phyloP scores from a whole-genome alignment of 2,113 vertebrate species.

The Athene noctua region DNA sequence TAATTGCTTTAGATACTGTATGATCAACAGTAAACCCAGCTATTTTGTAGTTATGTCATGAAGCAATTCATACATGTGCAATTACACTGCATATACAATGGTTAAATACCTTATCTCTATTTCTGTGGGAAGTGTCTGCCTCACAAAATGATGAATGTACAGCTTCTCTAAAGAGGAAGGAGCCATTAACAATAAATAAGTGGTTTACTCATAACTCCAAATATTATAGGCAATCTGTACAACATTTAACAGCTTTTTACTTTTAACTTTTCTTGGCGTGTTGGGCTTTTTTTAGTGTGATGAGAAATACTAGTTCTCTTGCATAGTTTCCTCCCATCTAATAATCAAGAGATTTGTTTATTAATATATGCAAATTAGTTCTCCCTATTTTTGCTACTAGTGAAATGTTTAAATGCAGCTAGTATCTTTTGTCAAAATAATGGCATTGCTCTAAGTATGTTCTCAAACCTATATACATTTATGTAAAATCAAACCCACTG shows the following conservation, averaged over 20 bases:
- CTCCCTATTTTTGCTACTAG: not conserved
- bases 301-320: not conserved
- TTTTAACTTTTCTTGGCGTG: not conserved
- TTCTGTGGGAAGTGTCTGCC: not conserved
- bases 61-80: not conserved
- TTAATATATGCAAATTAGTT: not conserved
- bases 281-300: not conserved
- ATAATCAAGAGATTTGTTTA: not conserved
- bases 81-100: not conserved
- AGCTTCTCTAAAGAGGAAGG: not conserved
- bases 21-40: not conserved
- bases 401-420: not conserved
- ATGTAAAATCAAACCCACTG: not conserved
- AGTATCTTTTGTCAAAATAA: not conserved
- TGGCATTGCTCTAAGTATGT: not conserved
- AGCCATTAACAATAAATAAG: not conserved
- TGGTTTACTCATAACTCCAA: not conserved
- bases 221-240: not conserved
- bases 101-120: not conserved
- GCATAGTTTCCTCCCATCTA: not conserved
- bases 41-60: not conserved
- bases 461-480: not conserved
- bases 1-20: not conserved
- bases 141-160: not conserved
- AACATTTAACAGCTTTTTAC: not conserved